Conservation (phyloP, 2,888 invertebrate species). For the Listrodromus nycthemerus region DNA sequence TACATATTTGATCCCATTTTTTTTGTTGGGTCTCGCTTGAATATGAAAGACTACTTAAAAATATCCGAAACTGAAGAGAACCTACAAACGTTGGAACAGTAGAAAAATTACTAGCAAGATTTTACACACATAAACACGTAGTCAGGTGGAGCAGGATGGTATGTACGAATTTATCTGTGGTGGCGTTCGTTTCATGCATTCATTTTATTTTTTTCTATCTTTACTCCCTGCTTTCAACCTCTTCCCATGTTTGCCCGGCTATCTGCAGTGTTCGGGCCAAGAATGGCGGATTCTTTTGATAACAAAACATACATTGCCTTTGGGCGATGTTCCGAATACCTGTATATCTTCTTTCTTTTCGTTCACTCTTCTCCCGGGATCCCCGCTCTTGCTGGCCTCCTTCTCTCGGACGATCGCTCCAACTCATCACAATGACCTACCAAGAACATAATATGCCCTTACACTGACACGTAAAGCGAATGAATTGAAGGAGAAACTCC, state of each 20-base stretch:
- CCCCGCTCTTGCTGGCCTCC: constrained; percentile 9
- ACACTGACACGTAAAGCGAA: constrained; percentile 64
- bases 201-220: constrained; percentile 14
- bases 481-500: constrained; percentile 73
- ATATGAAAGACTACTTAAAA: background rate
- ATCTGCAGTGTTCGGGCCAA: constrained; percentile 60
- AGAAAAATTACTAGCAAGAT: constrained; percentile 51
- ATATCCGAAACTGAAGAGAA: constrained; percentile 15
- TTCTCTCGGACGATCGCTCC: constrained; percentile 49
- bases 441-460: constrained; percentile 64
- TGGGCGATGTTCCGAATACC: constrained; percentile 47
- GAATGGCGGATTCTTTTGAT: constrained; percentile 71
- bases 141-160: constrained; percentile 9
- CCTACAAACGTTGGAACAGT: constrained; percentile 19
- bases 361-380: constrained; percentile 4
- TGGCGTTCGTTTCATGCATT: constrained; percentile 16
- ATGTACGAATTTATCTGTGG: background rate
- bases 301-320: constrained; percentile 68
- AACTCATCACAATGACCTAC: constrained; percentile 58
- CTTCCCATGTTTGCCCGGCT: constrained; percentile 23
- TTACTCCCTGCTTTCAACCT: constrained; percentile 6
- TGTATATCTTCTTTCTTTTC: constrained; percentile 20
- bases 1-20: background rate
- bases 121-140: background rate
- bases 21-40: constrained; percentile 1